A percentile compares a stretch with the other conserved stretches of the same genome.
Conservation (phyloP, 2,888 invertebrate genomes). For the Ormyrus rosae region DNA sequence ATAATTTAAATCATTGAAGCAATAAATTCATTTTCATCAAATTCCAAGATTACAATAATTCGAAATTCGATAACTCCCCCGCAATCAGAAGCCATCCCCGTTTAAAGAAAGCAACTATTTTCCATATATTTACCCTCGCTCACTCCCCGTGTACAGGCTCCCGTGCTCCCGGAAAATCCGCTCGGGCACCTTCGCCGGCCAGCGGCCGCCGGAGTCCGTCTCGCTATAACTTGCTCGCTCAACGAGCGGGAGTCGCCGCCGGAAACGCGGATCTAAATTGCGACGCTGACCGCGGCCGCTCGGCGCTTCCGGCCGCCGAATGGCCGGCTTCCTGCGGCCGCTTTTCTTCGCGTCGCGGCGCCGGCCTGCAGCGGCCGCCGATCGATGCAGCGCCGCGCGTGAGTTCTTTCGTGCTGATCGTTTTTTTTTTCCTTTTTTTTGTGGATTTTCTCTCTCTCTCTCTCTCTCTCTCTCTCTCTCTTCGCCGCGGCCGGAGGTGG, state of each 20-base stretch:
- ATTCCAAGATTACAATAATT: too few relatives aligned
- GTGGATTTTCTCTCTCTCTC: not conserved
- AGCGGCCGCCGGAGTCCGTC: too few relatives aligned
- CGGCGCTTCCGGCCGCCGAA: constrained; percentile 44
- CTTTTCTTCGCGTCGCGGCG: constrained; percentile 52
- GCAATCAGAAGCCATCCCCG: too few relatives aligned
- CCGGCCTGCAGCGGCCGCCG: constrained; percentile 28
- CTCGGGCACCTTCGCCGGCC: not conserved
- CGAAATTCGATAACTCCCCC: too few relatives aligned
- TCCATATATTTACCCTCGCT: too few relatives aligned
- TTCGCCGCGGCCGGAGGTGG: not conserved
- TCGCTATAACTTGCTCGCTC: constrained; percentile 15
- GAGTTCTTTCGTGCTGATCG: constrained; percentile 37
- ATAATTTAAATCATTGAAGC: too few relatives aligned
- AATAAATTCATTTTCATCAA: too few relatives aligned
- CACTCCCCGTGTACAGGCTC: not conserved
- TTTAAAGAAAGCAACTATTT: too few relatives aligned
- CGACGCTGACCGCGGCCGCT: constrained; percentile 63
- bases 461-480: not conserved
- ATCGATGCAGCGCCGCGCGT: constrained; percentile 37
- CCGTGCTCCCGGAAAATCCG: constrained; percentile 23
- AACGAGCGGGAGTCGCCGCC: constrained; percentile 33
- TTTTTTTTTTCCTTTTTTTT: constrained; percentile 6
- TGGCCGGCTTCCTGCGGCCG: constrained; percentile 47
- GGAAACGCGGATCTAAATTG: constrained; percentile 70